Evolutionary conservation across 2,888 invertebrate species (phyloP).

Genomic region (Entomobrya multifasciata): DNA sequence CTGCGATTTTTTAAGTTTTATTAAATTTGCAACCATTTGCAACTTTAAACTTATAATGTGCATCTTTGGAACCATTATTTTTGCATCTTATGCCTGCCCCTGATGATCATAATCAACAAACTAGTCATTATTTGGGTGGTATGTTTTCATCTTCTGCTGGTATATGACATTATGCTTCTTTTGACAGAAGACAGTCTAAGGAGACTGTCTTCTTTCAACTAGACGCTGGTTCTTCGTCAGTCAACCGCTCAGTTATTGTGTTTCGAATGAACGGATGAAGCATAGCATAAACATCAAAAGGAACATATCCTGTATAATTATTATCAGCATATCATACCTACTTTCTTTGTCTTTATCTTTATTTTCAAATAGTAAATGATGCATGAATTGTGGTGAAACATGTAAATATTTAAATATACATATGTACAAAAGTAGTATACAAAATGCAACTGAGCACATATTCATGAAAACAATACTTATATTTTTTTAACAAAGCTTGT

Average conservation of each 20-base stretch:
- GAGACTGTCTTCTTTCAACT: background rate
- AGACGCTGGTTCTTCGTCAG: background rate
- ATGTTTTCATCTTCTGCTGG: conserved; percentile 63
- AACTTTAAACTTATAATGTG: too few species aligned
- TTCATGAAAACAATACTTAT: too few species aligned
- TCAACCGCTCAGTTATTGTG: background rate
- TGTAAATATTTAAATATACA: too few species aligned
- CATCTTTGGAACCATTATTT: too few species aligned
- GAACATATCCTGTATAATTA: conserved; percentile 6
- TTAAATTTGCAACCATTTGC: too few species aligned
- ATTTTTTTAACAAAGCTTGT: background rate
- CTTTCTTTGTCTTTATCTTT: background rate
- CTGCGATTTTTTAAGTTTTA: too few species aligned
- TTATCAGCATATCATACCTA: background rate
- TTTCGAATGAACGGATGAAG: background rate
- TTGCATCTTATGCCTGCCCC: too few species aligned
- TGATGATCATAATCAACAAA: conserved; percentile 63
- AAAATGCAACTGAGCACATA: too few species aligned
- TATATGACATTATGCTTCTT: conserved; percentile 62
- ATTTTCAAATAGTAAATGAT: too few species aligned
- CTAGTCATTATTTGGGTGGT: conserved; percentile 68
- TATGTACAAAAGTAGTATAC: background rate
- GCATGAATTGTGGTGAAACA: too few species aligned
- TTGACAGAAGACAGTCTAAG: conserved; percentile 41
- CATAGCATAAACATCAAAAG: conserved; percentile 20